Percentiles rank a stretch among this genome's conserved stretches.
phyloP scores from a whole-genome alignment of 2,888 invertebrate species.

The Agrotis segetum region DNA sequence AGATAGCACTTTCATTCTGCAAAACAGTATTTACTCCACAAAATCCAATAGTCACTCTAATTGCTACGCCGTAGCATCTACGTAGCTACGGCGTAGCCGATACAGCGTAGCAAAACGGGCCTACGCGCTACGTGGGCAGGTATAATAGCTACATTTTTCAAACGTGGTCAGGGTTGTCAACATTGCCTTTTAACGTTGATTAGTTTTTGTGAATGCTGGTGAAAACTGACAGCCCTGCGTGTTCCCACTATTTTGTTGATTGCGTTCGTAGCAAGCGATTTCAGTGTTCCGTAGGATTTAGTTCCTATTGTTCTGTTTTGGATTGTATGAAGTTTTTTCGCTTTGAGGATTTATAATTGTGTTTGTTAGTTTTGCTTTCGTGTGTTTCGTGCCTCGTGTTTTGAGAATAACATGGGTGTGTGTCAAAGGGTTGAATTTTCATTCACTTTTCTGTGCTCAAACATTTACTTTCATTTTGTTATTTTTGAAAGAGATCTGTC shows the following conservation, averaged over 20 bases:
- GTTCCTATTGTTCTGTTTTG: conserved; percentile 46
- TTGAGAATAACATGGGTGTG: conserved; percentile 1
- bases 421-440: conserved; percentile 10
- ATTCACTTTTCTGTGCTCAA: not conserved
- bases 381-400: conserved; percentile 7
- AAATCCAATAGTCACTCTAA: conserved; percentile 59
- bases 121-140: conserved; percentile 51
- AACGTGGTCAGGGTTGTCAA: conserved; percentile 62
- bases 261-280: conserved; percentile 57
- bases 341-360: conserved; percentile 37
- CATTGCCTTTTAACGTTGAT: conserved; percentile 73
- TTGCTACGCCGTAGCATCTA: conserved; percentile 64
- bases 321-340: conserved; percentile 50
- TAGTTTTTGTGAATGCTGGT: conserved; percentile 68
- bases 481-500: not conserved
- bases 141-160: conserved; percentile 67
- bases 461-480: not conserved
- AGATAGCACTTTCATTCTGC: conserved; percentile 28
- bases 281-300: conserved; percentile 47
- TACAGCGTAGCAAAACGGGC: conserved; percentile 42
- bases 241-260: conserved; percentile 53
- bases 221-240: conserved; percentile 57
- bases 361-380: conserved; percentile 41
- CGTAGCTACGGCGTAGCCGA: conserved; percentile 49
- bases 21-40: conserved; percentile 40